A percentile compares a stretch with the other conserved stretches of the same genome.
Evolutionary conservation across 2,888 invertebrate genomes (phyloP).

Genomic region (Calephelis perditalis): DNA sequence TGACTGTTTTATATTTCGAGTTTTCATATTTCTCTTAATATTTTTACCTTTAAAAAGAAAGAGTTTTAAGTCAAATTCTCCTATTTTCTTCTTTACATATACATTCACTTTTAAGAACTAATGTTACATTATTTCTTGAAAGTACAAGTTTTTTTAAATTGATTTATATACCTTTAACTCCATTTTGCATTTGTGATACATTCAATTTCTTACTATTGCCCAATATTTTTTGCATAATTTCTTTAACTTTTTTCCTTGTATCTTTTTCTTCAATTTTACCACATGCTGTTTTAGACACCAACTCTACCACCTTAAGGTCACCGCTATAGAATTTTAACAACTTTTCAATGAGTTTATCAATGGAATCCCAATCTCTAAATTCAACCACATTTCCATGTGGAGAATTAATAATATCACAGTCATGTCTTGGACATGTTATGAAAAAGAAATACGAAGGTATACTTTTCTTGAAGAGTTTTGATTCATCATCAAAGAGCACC

Average conservation of each 20-base stretch:
- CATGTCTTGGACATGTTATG: conserved; percentile 71
- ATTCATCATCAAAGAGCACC: conserved; percentile 26
- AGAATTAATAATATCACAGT: conserved; percentile 72
- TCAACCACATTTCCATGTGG: conserved; percentile 69
- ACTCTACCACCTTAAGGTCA: conserved; percentile 40
- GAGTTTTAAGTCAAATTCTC: no score
- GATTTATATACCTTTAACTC: conserved; percentile 51
- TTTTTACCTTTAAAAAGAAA: conserved; percentile 55
- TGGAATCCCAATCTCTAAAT: conserved; percentile 73
- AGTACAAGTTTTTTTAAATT: no score
- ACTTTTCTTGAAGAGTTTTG: conserved; percentile 31
- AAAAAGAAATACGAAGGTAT: conserved; percentile 73
- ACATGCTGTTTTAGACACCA: conserved; percentile 29
- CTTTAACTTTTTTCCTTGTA: conserved; percentile 54
- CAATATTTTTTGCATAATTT: conserved; percentile 59
- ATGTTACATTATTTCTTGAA: no score
- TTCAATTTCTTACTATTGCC: conserved; percentile 49
- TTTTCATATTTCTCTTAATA: conserved; percentile 44
- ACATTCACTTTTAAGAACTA: no score
- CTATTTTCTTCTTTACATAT: no score
- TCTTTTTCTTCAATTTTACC: conserved; percentile 28
- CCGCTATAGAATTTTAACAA: conserved; percentile 50
- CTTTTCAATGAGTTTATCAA: conserved; percentile 52
- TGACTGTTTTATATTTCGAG: neutral
- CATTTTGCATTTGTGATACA: conserved; percentile 54